Evolutionary conservation across 2,888 invertebrate species (phyloP).

Genomic region (Dicycla oo): DNA sequence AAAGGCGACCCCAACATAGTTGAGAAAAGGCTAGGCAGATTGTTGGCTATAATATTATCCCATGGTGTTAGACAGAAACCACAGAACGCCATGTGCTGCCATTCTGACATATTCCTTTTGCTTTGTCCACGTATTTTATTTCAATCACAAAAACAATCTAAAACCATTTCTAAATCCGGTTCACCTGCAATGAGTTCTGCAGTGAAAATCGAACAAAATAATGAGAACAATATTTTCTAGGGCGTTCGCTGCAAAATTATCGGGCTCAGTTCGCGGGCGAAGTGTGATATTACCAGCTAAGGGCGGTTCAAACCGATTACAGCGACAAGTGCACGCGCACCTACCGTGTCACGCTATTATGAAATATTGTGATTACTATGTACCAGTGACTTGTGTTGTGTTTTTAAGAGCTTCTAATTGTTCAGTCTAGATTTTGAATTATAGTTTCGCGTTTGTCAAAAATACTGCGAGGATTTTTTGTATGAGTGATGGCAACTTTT

Average conservation of each 20-base stretch:
- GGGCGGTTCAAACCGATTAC: constrained; percentile 73
- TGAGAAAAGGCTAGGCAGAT: too few species aligned
- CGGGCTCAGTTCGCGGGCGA: constrained; percentile 63
- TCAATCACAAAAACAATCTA: constrained; percentile 21
- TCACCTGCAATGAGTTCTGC: constrained; percentile 61
- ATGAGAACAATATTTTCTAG: constrained; percentile 69
- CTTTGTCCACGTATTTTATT: neutral
- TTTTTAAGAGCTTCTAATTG: constrained; percentile 7
- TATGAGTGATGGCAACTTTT: neutral
- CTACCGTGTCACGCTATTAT: constrained; percentile 59
- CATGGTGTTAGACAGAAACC: too few species aligned
- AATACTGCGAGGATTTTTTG: neutral
- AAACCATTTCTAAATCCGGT: constrained; percentile 29
- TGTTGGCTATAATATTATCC: neutral
- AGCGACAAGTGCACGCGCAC: constrained; percentile 70
- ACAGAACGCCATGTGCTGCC: neutral
- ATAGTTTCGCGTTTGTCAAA: neutral
- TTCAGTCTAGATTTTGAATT: neutral
- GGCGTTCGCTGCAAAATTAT: constrained; percentile 72
- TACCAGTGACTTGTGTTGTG: constrained; percentile 4
- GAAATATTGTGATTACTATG: constrained; percentile 60
- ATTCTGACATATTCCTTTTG: neutral
- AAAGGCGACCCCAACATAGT: too few species aligned
- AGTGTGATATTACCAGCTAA: constrained; percentile 77
- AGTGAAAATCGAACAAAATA: constrained; percentile 61